phyloP scores from a whole-genome alignment of 2,888 invertebrate genomes.

The Drosophila melanosoma region DNA sequence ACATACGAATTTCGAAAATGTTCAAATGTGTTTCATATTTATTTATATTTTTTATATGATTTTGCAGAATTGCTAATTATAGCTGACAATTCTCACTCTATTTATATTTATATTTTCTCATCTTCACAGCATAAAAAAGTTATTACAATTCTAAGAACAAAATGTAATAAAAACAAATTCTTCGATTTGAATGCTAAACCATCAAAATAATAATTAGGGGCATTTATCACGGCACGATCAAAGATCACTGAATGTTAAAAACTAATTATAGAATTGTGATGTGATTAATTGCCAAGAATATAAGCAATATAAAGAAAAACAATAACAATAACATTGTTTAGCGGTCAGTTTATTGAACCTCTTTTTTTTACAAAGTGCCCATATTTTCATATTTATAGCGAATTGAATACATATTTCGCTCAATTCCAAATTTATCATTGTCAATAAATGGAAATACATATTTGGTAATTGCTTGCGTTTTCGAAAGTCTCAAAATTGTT shows the following conservation, averaged over 20 bases:
- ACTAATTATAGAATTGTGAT: conserved; percentile 30
- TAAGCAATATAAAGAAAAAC: conserved; percentile 15
- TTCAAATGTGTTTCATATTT: conserved; percentile 3
- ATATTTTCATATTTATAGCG: conserved; percentile 42
- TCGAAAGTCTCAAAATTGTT: conserved; percentile 34
- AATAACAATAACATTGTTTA: conserved; percentile 14
- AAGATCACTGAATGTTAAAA: conserved; percentile 14
- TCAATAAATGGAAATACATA: conserved; percentile 35
- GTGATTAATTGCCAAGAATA: conserved; percentile 39
- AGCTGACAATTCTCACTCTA: neutral
- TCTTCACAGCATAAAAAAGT: neutral
- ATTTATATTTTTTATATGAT: conserved; percentile 18
- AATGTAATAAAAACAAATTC: no score
- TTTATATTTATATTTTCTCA: neutral
- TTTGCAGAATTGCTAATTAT: conserved; percentile 16
- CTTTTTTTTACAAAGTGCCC: conserved; percentile 22
- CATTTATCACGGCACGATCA: conserved; percentile 20
- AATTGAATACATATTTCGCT: conserved; percentile 19
- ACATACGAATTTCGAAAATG: conserved; percentile 1
- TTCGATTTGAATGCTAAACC: neutral
- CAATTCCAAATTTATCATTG: conserved; percentile 60
- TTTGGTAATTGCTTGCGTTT: conserved; percentile 35
- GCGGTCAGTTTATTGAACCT: conserved; percentile 40
- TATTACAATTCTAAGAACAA: neutral
- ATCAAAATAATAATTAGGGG: neutral